Percentiles rank a stretch among this genome's conserved stretches.
Conservation (phyloP, 2,113 vertebrate genomes). For the Percina caprodes region DNA sequence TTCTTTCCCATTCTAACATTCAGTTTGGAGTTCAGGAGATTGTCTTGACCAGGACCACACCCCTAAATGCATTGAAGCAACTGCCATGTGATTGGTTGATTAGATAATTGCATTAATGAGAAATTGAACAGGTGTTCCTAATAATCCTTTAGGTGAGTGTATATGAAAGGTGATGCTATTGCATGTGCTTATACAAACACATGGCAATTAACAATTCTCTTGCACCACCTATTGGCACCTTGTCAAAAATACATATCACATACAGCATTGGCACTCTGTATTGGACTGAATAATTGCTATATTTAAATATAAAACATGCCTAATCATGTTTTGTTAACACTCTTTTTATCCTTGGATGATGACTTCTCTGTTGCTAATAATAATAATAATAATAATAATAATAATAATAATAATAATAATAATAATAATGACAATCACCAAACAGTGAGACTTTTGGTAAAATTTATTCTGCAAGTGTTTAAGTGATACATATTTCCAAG, state of each 20-base stretch:
- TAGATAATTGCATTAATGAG: no score
- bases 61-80: no score
- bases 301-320: background rate
- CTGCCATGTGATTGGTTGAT: no score
- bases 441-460: conserved; percentile 51
- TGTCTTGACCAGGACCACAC: no score
- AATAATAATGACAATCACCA: background rate
- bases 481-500: conserved; percentile 64
- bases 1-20: no score
- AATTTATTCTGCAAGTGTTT: conserved; percentile 74
- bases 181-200: background rate
- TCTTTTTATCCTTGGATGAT: background rate
- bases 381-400: background rate
- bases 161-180: background rate
- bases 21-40: no score
- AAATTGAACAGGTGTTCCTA: no score
- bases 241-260: conserved; percentile 14
- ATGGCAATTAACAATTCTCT: conserved; percentile 22
- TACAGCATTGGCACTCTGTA: background rate
- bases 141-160: no score
- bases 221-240: conserved; percentile 62
- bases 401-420: background rate
- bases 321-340: background rate
- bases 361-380: background rate
- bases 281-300: background rate